Base-by-base conservation (phyloP, 2,113 vertebrate species). In the Pandion haliaetus region DNA sequence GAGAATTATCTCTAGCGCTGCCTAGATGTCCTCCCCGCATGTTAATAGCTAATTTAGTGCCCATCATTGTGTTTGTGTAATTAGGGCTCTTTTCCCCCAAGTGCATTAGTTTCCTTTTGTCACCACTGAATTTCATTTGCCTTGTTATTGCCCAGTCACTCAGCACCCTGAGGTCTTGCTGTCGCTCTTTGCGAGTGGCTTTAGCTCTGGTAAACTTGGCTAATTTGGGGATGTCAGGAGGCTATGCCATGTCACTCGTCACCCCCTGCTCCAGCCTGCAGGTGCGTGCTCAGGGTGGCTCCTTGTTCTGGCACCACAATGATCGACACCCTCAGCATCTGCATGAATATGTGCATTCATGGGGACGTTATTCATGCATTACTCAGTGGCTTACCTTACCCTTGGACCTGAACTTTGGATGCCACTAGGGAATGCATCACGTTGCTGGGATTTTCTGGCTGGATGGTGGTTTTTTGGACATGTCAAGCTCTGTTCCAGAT, bases 11-110 rank as follows among this genome's bases (percentile, higher is more conserved):
- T 91, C 81, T 44, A 79, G 87, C 67, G 89, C 95, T 82, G 91
- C 61, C 0, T 72, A 87, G 91, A 95, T 96, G 95, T 94, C 95
- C 91, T 96, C 96, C 95, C 93, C 85, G 95, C 95, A 97, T 97
- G 95, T 97, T 96, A 97, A 96, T 94, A 95, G 95, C 96, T 96
- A 95, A 95, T 97, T 97, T 96, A 96, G 95, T 90, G 87, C 95
- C 94, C 90, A 82, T 96, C 95, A 76, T 85, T 96, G 95, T 96
- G 91, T 96, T 96, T 87, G 93, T 84, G 90, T 96, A 97, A 97
- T 96, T 96, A 96, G 93, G 93, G 78, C 87, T 95, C 91, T 87
- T 93, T 84, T 89, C 84, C 87, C 95, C 93, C 90, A 90, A 90
- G 89, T 96, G 93, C 83, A 73, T 96, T 88, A 12, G 45, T 91